Conservation (phyloP, 1,140 invertebrate species). For the Lucilia sericata region DNA sequence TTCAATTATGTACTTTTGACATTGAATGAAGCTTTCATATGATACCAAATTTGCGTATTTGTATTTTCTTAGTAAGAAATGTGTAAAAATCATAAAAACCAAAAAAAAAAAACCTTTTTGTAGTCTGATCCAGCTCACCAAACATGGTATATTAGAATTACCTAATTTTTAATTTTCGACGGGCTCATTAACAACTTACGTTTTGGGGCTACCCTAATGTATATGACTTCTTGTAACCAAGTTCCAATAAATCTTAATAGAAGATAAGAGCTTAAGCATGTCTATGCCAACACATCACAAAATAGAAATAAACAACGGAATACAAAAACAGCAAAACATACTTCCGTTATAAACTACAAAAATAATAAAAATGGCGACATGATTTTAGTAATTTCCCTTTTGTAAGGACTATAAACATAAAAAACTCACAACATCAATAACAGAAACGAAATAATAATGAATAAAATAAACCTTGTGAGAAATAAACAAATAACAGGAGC, state of each 20-base stretch:
- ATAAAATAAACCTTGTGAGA: background rate
- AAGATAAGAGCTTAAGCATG: constrained; percentile 35
- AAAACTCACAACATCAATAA: background rate
- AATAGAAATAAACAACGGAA: background rate
- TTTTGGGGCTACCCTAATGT: background rate
- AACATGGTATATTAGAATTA: background rate
- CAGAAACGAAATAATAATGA: background rate
- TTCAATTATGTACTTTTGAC: too few relatives aligned
- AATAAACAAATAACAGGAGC: background rate
- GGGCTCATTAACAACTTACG: background rate
- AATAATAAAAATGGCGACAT: constrained; percentile 42
- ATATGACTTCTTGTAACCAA: background rate
- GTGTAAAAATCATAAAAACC: too few relatives aligned
- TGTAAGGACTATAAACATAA: background rate
- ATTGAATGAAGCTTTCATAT: too few relatives aligned
- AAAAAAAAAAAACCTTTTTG: too few relatives aligned
- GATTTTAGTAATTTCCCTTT: constrained; percentile 28
- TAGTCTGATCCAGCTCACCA: too few relatives aligned
- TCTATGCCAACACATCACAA: constrained; percentile 32
- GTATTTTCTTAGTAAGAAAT: too few relatives aligned
- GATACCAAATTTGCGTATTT: too few relatives aligned
- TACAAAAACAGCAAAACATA: background rate
- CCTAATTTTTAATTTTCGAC: background rate
- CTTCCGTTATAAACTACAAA: constrained; percentile 32
- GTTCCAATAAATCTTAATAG: constrained; percentile 19